Base-by-base conservation (phyloP, 2,113 vertebrate genomes). In the Neofelis nebulosa region DNA sequence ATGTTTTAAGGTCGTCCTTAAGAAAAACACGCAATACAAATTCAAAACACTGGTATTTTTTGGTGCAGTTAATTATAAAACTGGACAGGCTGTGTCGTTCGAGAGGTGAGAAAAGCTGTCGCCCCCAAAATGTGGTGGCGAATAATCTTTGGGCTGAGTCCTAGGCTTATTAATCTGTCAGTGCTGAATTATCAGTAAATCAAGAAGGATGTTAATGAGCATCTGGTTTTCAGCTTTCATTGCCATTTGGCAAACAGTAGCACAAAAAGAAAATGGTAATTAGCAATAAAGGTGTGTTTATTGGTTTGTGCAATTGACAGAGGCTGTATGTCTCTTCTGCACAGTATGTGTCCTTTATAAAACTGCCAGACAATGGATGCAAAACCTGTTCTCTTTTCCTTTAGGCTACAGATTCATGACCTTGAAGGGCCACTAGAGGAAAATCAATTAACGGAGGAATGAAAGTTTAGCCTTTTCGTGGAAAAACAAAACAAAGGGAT, bases 231-330 rank as follows among this genome's bases (percentile, higher is more conserved):
- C 89, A 95, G 96, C 55, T 96, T 97, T 97, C 96, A 89, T 86
- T 97, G 96, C 86, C 85, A 96, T 98, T 97, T 97, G 97, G 97
- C 94, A 97, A 98, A 94, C 27, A 55, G 95, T 89, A 98, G 91
- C 93, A 98, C 71, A 96, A 94, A 98, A 97, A 95, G 71, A 95
- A 98, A 97, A 95, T 97, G 89, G 55, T 97, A 97, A 98, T 98
- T 98, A 97, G 96, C 97, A 97, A 95, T 97, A 97, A 98, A 98
- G 97, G 96, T 98, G 95, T 96, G 96, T 98, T 97, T 98, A 96
- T 97, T 95, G 89, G 93, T 96, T 97, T 98, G 85, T 95, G 85
- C 94, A 97, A 93, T 80, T 97, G 96, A 97, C 94, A 97, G 95
- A 97, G 73, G 82, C 76, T 97, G n/a, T 96, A 93, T 87, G 95